Conservation (phyloP, 2,888 invertebrate genomes). For the Eilema depressum region DNA sequence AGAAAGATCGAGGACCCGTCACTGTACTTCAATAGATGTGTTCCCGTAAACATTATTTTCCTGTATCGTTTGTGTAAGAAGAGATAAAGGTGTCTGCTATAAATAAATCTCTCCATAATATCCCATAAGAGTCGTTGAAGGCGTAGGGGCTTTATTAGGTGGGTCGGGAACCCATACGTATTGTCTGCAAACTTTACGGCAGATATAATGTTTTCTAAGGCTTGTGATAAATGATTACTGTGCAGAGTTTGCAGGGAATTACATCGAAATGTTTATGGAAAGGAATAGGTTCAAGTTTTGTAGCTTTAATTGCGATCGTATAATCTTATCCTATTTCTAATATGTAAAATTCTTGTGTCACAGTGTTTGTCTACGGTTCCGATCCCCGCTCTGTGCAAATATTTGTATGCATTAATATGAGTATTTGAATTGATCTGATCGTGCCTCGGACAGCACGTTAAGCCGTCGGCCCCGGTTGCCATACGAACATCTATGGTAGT, state of each 20-base stretch:
- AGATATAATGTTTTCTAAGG: neutral
- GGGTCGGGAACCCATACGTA: neutral
- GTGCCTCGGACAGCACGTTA: too few species aligned
- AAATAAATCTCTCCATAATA: slow-evolving; percentile 19
- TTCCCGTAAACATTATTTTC: neutral
- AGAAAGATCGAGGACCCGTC: neutral
- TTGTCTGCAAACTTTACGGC: slow-evolving; percentile 8
- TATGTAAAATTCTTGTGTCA: too few species aligned
- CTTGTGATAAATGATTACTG: neutral
- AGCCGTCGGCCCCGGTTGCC: too few species aligned
- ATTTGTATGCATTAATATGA: too few species aligned
- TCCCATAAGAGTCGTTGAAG: slow-evolving; percentile 12
- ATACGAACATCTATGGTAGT: too few species aligned
- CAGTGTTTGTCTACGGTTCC: too few species aligned
- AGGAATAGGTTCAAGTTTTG: neutral
- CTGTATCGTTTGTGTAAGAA: neutral
- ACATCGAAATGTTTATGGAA: neutral
- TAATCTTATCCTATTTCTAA: too few species aligned
- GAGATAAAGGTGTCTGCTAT: slow-evolving; percentile 5
- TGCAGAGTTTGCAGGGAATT: too few species aligned
- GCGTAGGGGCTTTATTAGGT: slow-evolving; percentile 14
- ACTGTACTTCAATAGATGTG: neutral
- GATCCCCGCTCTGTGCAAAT: too few species aligned
- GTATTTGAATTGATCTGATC: too few species aligned
- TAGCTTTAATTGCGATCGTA: neutral